Conservation (phyloP, 2,113 vertebrate species). For the Micronycteris hirsuta region DNA sequence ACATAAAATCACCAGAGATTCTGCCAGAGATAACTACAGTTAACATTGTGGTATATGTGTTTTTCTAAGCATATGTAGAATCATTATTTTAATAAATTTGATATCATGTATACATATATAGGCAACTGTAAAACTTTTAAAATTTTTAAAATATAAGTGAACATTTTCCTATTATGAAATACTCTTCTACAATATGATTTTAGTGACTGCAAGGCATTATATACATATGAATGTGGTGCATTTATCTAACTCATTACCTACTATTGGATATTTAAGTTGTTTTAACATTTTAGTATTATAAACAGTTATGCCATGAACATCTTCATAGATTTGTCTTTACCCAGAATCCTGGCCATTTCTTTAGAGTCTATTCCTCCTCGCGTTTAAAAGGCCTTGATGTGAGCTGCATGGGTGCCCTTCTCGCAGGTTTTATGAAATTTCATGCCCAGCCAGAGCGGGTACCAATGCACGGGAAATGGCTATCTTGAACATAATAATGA, state of each 20-base stretch:
- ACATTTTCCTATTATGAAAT: background rate
- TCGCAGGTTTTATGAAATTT: constrained; percentile 21
- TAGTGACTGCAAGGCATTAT: background rate
- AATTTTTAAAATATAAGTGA: background rate
- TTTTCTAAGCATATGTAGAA: background rate
- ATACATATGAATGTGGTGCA: background rate
- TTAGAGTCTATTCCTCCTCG: background rate
- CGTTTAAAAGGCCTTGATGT: background rate
- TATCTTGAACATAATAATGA: constrained; percentile 13
- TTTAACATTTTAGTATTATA: background rate
- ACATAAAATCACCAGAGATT: background rate
- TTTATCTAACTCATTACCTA: background rate
- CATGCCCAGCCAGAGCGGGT: background rate
- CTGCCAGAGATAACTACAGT: background rate
- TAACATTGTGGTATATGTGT: background rate
- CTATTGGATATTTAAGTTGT: background rate
- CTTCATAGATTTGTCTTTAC: background rate
- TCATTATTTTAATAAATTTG: background rate
- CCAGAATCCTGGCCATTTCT: background rate
- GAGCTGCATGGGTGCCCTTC: background rate
- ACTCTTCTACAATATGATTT: background rate
- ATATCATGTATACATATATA: background rate
- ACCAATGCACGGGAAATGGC: background rate
- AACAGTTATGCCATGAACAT: background rate
- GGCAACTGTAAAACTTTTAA: background rate